phyloP scores from a whole-genome alignment of 2,797 vertebrate species.

The Tinamus major region DNA sequence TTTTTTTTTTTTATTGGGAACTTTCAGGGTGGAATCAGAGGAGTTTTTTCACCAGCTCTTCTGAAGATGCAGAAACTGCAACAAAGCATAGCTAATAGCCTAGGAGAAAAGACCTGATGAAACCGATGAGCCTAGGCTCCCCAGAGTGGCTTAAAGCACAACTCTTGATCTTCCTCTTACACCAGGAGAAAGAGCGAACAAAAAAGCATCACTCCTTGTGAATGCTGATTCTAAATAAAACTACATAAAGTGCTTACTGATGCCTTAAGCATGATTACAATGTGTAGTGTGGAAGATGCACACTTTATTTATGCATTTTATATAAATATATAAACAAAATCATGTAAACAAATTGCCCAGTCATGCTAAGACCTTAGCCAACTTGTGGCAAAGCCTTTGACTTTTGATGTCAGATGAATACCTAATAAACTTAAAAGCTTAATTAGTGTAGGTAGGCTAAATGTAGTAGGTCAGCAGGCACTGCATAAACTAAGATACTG shows the following conservation, averaged over 20 bases:
- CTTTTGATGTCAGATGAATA: conserved; percentile 6
- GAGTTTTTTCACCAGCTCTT: not conserved
- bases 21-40: not conserved
- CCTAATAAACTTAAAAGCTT: conserved; percentile 36
- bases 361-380: not conserved
- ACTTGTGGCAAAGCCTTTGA: not conserved
- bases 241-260: not conserved
- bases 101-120: not conserved
- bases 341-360: not conserved
- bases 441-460: conserved; percentile 59
- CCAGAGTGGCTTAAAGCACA: not conserved
- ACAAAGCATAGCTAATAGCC: not conserved
- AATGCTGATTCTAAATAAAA: not conserved
- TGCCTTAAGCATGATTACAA: not conserved
- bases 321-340: not conserved
- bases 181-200: not conserved
- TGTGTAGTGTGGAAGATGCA: not conserved
- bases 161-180: not conserved
- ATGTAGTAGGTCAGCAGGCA: conserved; percentile 47
- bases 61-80: not conserved
- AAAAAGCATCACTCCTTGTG: not conserved
- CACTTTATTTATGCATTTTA: too few relatives aligned
- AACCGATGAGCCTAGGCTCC: not conserved
- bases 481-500: not conserved
- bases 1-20: not conserved